Percentiles rank a stretch among this genome's conserved stretches.
phyloP scores from a whole-genome alignment of 2,888 invertebrate species.

The Tenthredo notha region DNA sequence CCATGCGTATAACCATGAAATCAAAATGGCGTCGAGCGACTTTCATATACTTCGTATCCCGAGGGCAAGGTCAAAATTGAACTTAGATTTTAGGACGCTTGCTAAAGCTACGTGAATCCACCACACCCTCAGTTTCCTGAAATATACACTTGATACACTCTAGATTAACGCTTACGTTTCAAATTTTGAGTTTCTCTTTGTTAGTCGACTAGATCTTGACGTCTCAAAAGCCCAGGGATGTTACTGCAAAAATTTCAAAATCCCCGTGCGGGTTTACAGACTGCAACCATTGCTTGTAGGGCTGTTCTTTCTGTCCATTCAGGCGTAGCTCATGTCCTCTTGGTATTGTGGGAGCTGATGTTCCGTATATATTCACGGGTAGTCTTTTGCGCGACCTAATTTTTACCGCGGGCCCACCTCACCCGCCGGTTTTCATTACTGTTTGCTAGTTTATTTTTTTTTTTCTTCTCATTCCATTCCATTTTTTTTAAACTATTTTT shows the following conservation, averaged over 20 bases:
- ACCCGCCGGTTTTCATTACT: slow-evolving; percentile 40
- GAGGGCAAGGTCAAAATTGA: slow-evolving; percentile 43
- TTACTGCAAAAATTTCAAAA: neutral
- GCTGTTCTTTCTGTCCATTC: slow-evolving; percentile 23
- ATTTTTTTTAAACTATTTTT: neutral
- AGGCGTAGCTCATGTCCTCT: neutral
- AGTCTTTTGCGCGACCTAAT: slow-evolving; percentile 48
- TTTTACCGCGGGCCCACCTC: slow-evolving; percentile 33
- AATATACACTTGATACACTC: slow-evolving; percentile 39
- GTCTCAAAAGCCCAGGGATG: neutral
- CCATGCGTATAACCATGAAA: neutral
- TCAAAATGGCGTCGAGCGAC: slow-evolving; percentile 36
- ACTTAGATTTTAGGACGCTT: neutral
- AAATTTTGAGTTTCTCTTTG: slow-evolving; percentile 39
- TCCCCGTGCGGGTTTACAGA: neutral
- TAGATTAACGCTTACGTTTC: slow-evolving; percentile 36
- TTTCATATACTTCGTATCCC: slow-evolving; percentile 11
- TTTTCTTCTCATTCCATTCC: neutral
- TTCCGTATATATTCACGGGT: slow-evolving; percentile 9
- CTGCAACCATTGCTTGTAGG: slow-evolving; percentile 6
- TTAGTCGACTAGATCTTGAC: slow-evolving; percentile 15
- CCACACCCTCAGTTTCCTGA: slow-evolving; percentile 23
- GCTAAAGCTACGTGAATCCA: slow-evolving; percentile 21
- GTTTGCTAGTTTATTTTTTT: slow-evolving; percentile 35
- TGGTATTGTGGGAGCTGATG: slow-evolving; percentile 7